Evolutionary conservation across 2,113 vertebrate species (phyloP).

Genomic region (Hoplias malabaricus): DNA sequence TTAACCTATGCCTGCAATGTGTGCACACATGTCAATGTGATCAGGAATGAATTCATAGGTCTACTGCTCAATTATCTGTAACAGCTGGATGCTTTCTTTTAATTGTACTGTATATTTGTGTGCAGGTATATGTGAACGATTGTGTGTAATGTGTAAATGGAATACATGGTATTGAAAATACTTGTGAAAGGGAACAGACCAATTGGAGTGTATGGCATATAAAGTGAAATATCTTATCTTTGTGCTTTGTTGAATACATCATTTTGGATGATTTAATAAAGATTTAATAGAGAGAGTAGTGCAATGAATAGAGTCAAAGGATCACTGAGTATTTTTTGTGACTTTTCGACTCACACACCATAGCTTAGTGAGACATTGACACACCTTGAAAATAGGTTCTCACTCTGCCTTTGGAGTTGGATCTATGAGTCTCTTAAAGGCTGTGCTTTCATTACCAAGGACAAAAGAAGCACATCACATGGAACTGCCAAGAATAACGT

Average conservation of each 20-base stretch:
- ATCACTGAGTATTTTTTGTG: not conserved
- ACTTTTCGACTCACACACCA: not conserved
- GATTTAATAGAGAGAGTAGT: not conserved
- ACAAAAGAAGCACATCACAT: not conserved
- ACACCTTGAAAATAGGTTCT: not conserved
- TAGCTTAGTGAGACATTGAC: not conserved
- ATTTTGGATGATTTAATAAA: not conserved
- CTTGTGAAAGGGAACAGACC: constrained; percentile 19
- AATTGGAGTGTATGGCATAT: not conserved
- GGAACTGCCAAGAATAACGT: not conserved
- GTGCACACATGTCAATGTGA: constrained; percentile 38
- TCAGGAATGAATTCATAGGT: constrained; percentile 51
- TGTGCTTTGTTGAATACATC: not conserved
- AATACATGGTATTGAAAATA: not conserved
- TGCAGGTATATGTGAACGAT: not conserved
- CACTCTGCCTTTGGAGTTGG: not conserved
- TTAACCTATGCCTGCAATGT: constrained; percentile 46
- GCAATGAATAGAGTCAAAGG: not conserved
- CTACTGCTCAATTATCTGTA: constrained; percentile 31
- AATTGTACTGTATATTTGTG: not conserved
- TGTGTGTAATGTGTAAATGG: constrained; percentile 14
- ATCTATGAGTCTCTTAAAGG: not conserved
- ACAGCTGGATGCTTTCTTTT: not conserved
- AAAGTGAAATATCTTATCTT: not conserved
- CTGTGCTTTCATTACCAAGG: not conserved